Evolutionary conservation across 2,797 vertebrate species (phyloP), one percentile per base, ranked within the genome.

Genomic region (Somateria mollissima): DNA sequence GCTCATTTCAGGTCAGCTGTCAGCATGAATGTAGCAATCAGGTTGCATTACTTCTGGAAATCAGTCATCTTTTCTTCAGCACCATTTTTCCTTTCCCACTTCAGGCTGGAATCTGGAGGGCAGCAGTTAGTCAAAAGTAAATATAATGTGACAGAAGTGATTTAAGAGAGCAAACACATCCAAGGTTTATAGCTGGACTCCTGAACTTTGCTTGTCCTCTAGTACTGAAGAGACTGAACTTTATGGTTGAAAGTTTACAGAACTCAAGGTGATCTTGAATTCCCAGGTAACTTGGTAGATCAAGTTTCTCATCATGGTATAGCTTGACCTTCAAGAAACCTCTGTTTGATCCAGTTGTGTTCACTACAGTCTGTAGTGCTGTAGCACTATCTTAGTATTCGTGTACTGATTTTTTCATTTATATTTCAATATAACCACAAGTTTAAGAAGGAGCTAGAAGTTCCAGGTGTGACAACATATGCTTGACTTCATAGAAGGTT

Each of bases 41-140:
- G 1, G 4, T 41, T 69, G 5, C 17, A 27, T 51, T 66, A 32
- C 57, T 71, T 39, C 20, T 57, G 6, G 1, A 0, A 9, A 3
- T 11, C 12, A 11, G 2, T 74, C 57, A 61, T 45, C 37, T 84
- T 82, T 73, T 60, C 27, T 66, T 90, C 34, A 49, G 11, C 25
- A 18, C 19, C 7, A 8, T 30, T 13, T 83, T 67, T 60, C 30
- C 17, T 69, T 73, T 36, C 8, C 36, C 8, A 4, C 15, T 36
- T 4, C 49, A 39, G 28, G 28, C 19, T 36, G 14, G 81, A 61
- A 37, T 39, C 28, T 61, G 25, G 32, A 70, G n/a, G 28, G 36
- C 22, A 75, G 20, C 24, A 51, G 36, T 34, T 25, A 18, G 39
- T 61, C 39, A 51, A 72, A 89, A 76, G 21, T 24, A 67, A 37